These are phyloP conservation scores for Tetanocera ferruginea DNA, from an alignment of 2,888 invertebrate genomes.

Conservation along the genomic window DNA sequence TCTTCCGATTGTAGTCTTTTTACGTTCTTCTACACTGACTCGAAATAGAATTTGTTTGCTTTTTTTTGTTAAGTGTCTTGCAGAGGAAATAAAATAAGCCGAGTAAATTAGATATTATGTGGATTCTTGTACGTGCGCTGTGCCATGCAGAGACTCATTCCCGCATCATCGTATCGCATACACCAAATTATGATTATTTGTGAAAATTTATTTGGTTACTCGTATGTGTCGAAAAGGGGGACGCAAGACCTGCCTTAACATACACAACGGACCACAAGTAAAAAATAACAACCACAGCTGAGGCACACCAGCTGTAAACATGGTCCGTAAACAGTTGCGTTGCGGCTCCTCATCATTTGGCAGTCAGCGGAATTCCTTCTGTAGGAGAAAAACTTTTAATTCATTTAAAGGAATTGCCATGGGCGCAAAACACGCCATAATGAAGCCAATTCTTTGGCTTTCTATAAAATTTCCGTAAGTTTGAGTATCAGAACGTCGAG, in stretches of 20 bases:
- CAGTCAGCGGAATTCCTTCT: not conserved
- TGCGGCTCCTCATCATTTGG: slow-evolving; percentile 11
- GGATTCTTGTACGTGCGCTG: slow-evolving; percentile 26
- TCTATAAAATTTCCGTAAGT: not conserved
- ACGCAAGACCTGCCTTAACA: not conserved
- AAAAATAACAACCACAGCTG: not conserved
- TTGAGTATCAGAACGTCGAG: not conserved
- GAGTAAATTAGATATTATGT: slow-evolving; percentile 53
- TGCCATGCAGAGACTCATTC: not conserved
- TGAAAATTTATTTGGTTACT: slow-evolving; percentile 39
- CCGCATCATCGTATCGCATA: not conserved
- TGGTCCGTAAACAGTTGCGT: not conserved
- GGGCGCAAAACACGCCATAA: slow-evolving; percentile 47
- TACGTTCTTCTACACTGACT: not conserved
- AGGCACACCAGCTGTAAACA: not conserved
- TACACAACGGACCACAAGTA: not conserved
- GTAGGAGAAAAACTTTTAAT: slow-evolving; percentile 43
- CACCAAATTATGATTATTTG: slow-evolving; percentile 52
- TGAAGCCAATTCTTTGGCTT: slow-evolving; percentile 47
- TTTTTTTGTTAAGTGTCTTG: slow-evolving; percentile 44
- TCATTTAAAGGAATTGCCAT: slow-evolving; percentile 45
- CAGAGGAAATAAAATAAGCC: slow-evolving; percentile 54
- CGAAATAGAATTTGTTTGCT: slow-evolving; percentile 16
- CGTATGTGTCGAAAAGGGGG: not conserved
- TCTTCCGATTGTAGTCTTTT: not conserved